Base-by-base conservation (phyloP, 2,113 vertebrate species). In the Puntigrus tetrazona region DNA sequence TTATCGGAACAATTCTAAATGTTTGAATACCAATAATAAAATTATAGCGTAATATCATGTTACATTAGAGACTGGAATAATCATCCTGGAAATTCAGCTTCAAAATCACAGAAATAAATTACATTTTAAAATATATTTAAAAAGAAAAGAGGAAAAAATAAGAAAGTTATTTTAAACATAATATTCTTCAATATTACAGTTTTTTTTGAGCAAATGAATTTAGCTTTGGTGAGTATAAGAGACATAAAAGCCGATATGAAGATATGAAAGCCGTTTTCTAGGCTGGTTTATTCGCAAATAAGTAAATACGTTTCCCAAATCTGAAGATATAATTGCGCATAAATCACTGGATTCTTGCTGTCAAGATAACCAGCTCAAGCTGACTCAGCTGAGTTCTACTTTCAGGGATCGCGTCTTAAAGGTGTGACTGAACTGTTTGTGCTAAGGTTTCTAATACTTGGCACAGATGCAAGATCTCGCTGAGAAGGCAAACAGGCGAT, bases 351-450 rank as follows among this genome's bases (percentile, higher is more conserved):
- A 57, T n/a, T 77, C 43, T 78, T 31, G 57, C 74, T 67, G 22
- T 86, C 78, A 36, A 50, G 50, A 75, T 47, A 69, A 85, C 16
- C 57, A 34, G 43, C 29, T 38, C 61, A 77, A 78, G 29, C 77
- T 87, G 84, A 90, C 78, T 87, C 73, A 79, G 81, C 74, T 6
- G 3, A 1, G 3, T 25, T 57, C 29, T 76, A 8, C 29, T 31
- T 27, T 47, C 7, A 47, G 72, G 45, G 9, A 76, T 77, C 9
- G 72, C 5, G 18, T 67, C 57, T 84, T 34, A 84, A 78, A 57
- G 85, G 86, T 85, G 84, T 85, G 82, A 75, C 86, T 1, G 3
- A 86, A 52, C n/a, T 18, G 25, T 75, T 75, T 50, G n/a, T 75
- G 43, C 38, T 43, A 43, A 1, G 74, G 50, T 57, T 72, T 69